Evolutionary conservation across 2,113 vertebrate species (phyloP).

Genomic region (Larimichthys crocea): DNA sequence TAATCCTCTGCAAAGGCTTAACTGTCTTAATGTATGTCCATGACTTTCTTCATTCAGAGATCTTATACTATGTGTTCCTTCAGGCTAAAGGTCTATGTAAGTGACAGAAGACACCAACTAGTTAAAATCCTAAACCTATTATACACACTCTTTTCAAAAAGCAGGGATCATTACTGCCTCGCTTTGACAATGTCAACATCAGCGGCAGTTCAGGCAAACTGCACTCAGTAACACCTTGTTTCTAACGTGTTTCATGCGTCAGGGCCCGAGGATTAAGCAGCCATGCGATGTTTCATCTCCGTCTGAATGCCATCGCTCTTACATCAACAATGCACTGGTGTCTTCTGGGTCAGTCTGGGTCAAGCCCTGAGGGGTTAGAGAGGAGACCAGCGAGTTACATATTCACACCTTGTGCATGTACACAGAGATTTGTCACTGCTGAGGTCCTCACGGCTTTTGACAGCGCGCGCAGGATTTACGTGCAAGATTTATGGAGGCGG

Average conservation of each 20-base stretch:
- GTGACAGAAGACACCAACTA: neutral
- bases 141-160: neutral
- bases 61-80: neutral
- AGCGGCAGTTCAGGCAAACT: neutral
- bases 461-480: neutral
- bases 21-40: neutral
- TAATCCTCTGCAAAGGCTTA: neutral
- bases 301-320: conserved; percentile 2
- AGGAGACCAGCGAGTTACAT: neutral
- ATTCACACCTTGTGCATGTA: conserved; percentile 3
- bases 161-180: neutral
- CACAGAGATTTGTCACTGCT: neutral
- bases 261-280: fast-evolving
- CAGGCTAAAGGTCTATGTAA: neutral
- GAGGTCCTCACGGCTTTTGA: neutral
- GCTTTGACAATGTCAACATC: neutral
- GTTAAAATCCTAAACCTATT: neutral
- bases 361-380: neutral
- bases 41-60: neutral
- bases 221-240: neutral
- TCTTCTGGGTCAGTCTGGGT: conserved; percentile 25
- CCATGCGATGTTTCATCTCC: conserved; percentile 19
- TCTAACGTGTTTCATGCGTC: neutral
- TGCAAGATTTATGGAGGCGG: conserved; percentile 5
- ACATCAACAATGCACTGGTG: conserved; percentile 1